phyloP scores from a whole-genome alignment of 2,113 vertebrate genomes.

The Sinocyclocheilus grahami region DNA sequence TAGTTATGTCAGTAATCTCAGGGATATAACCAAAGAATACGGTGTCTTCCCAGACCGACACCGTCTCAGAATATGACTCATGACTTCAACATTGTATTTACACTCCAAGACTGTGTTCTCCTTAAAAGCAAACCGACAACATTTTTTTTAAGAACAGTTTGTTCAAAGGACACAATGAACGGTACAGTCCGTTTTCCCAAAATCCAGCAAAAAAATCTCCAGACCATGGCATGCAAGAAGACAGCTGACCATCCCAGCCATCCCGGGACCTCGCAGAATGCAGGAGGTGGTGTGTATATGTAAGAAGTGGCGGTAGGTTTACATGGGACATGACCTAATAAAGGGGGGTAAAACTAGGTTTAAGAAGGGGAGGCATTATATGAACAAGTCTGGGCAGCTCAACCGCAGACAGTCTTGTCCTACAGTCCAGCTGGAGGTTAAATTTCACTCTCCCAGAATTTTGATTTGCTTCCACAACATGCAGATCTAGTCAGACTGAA shows the following conservation, averaged over 20 bases:
- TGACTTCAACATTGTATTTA: not conserved
- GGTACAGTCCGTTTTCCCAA: not conserved
- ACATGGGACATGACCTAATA: conserved; percentile 12
- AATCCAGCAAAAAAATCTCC: not conserved
- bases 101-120: not conserved
- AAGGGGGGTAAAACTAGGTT: conserved; percentile 8
- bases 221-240: not conserved
- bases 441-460: not conserved
- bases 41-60: not conserved
- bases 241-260: conserved; percentile 30
- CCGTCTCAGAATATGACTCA: conserved; percentile 1
- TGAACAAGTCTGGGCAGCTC: not conserved
- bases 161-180: conserved; percentile 2
- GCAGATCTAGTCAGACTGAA: not conserved
- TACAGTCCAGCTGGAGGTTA: not conserved
- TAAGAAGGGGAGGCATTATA: not conserved
- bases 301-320: not conserved
- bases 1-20: not conserved
- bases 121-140: not conserved
- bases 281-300: not conserved
- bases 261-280: not conserved
- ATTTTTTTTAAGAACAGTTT: not conserved
- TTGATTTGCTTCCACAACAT: not conserved
- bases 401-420: not conserved
- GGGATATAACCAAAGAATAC: not conserved